These are phyloP conservation scores for Campoplex capitator DNA, from an alignment of 2,888 invertebrate genomes.

Conservation along the genomic window DNA sequence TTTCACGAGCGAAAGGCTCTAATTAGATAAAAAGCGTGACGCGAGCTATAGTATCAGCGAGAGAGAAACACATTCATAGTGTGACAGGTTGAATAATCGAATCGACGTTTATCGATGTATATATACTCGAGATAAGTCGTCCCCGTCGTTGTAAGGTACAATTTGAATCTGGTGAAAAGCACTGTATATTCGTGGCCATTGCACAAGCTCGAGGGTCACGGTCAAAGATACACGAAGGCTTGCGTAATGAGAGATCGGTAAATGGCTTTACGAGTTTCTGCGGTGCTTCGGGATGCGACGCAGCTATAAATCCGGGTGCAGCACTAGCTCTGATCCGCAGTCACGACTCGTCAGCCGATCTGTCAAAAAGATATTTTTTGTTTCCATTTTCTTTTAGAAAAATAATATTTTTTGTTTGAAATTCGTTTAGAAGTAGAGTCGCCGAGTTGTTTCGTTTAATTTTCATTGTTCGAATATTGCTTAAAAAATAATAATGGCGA, in stretches of 20 bases:
- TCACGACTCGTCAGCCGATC: constrained; percentile 27
- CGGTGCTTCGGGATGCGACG: constrained; percentile 74
- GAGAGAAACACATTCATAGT: background rate
- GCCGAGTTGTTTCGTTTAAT: background rate
- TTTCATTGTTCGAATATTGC: too few relatives aligned
- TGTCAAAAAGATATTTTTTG: background rate
- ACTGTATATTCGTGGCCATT: constrained; percentile 19
- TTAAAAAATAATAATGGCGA: constrained; percentile 57
- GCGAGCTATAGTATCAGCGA: constrained; percentile 18
- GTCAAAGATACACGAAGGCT: constrained; percentile 68
- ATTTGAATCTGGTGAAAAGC: constrained; percentile 49
- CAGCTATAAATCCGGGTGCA: constrained; percentile 72
- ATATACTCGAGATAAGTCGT: constrained; percentile 44
- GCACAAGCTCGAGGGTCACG: constrained; percentile 70
- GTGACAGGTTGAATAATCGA: constrained; percentile 36
- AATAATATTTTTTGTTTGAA: background rate
- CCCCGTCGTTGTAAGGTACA: constrained; percentile 29
- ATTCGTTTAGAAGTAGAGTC: background rate
- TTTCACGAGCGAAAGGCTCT: constrained; percentile 6
- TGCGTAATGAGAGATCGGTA: constrained; percentile 56
- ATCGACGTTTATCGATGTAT: constrained; percentile 30
- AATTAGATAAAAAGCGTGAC: constrained; percentile 23
- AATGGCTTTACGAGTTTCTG: constrained; percentile 75
- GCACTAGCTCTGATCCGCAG: constrained; percentile 24
- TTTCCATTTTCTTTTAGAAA: background rate